These are phyloP conservation scores for Brachionus rotundiformis DNA, from an alignment of 1,140 invertebrate genomes.

Conservation along the genomic window DNA sequence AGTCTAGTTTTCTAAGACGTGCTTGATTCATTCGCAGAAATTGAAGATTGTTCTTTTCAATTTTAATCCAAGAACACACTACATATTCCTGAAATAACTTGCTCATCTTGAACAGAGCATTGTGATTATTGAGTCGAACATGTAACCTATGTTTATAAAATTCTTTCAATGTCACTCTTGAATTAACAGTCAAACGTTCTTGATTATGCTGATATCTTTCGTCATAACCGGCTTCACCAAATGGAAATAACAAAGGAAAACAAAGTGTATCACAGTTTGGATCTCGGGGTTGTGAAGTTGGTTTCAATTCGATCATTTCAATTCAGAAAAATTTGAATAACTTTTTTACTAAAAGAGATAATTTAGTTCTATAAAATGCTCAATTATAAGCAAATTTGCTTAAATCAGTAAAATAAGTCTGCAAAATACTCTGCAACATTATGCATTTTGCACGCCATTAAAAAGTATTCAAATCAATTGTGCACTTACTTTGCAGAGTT, in stretches of 20 bases:
- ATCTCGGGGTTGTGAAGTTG: no score
- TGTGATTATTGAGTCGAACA: neutral
- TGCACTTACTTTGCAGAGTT: no score
- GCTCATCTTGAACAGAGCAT: neutral
- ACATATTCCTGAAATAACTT: slow-evolving; percentile 1
- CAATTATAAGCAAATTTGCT: no score
- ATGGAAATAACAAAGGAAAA: neutral
- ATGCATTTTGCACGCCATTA: no score
- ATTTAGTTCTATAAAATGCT: no score
- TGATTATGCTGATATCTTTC: neutral
- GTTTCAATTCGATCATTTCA: no score
- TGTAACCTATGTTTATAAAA: neutral
- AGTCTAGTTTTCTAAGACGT: neutral
- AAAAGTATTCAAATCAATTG: no score
- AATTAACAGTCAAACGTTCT: neutral
- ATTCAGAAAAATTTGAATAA: no score
- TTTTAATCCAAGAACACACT: neutral
- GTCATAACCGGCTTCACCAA: neutral
- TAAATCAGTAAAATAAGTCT: no score
- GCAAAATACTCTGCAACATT: no score
- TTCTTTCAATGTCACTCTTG: neutral
- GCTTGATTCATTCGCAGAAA: neutral
- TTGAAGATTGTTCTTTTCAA: neutral
- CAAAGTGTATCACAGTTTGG: neutral
- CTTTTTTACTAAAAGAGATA: no score